These are phyloP conservation scores for Stegodyphus dumicola DNA, from an alignment of 1,140 invertebrate genomes.

Conservation along the genomic window DNA sequence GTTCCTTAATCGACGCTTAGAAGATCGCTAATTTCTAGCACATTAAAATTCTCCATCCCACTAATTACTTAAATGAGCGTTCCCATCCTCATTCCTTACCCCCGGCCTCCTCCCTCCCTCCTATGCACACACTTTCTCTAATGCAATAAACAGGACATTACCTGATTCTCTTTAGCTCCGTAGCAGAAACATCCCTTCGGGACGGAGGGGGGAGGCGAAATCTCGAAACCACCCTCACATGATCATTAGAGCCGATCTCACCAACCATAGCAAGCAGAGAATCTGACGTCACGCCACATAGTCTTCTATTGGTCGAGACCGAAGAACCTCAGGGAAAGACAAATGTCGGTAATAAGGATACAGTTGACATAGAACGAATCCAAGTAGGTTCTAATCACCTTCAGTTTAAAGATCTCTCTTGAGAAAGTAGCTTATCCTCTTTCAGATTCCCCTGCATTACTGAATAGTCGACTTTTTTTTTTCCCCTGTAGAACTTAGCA, in stretches of 20 bases:
- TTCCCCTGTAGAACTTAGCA: background rate
- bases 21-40: conserved; percentile 15
- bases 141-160: background rate
- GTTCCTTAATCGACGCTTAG: background rate
- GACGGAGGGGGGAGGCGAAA: background rate
- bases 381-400: background rate
- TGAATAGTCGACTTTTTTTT: background rate
- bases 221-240: background rate
- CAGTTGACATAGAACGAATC: background rate
- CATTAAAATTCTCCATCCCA: conserved; percentile 17
- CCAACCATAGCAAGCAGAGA: background rate
- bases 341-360: background rate
- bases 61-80: conserved; percentile 47
- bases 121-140: background rate
- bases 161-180: background rate
- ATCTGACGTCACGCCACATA: background rate
- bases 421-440: background rate
- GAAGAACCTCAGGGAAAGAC: background rate
- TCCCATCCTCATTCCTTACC: background rate
- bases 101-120: background rate
- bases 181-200: too few relatives aligned
- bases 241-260: background rate
- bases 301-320: background rate
- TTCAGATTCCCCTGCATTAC: background rate
- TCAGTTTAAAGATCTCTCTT: too few relatives aligned